Percentiles rank a stretch among this genome's conserved stretches.
Conservation (phyloP, 2,888 invertebrate genomes). For the Smittia aterrima region DNA sequence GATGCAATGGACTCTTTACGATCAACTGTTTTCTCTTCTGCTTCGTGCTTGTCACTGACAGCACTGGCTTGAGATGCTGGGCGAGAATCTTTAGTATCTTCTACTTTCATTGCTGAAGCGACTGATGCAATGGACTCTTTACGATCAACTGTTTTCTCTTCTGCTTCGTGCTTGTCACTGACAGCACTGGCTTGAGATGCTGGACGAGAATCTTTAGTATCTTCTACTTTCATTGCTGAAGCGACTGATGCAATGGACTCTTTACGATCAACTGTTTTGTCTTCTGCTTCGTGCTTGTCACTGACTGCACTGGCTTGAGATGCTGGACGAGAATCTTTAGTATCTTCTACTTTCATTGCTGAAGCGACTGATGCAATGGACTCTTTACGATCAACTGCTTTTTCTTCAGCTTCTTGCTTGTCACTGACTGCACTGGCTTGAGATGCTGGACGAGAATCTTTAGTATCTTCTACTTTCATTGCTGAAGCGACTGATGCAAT, state of each 20-base stretch:
- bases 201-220: conserved; percentile 42
- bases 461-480: background rate
- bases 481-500: conserved; percentile 19
- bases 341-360: conserved; percentile 6
- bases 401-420: conserved; percentile 8
- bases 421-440: conserved; percentile 42
- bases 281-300: conserved; percentile 28
- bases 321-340: conserved; percentile 40
- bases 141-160: conserved; percentile 35
- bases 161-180: conserved; percentile 25
- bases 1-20: conserved; percentile 23
- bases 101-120: conserved; percentile 37
- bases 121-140: conserved; percentile 40
- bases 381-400: conserved; percentile 31
- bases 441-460: conserved; percentile 42
- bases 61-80: conserved; percentile 42
- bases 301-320: conserved; percentile 42
- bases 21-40: background rate
- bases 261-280: conserved; percentile 6
- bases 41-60: conserved; percentile 41
- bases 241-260: conserved; percentile 12
- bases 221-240: background rate
- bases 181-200: conserved; percentile 39
- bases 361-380: conserved; percentile 19
- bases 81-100: conserved; percentile 30